Evolutionary conservation across 2,888 invertebrate species (phyloP).

Genomic region (Megastigmus dorsalis): DNA sequence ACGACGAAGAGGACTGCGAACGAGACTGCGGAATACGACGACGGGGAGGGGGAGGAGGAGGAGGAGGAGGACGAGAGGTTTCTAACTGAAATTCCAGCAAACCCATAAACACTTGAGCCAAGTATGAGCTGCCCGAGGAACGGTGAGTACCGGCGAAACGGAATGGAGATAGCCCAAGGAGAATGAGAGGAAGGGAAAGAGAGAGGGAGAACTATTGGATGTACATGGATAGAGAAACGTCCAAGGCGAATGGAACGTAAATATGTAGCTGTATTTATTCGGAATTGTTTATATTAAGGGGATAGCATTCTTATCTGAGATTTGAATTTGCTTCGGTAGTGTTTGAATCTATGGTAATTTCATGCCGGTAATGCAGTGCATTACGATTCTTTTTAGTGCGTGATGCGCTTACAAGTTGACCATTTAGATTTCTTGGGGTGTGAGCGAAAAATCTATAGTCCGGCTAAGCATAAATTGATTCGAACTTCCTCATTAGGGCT

Average conservation of each 20-base stretch:
- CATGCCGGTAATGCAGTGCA: too few species aligned
- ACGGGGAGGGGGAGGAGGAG: not conserved
- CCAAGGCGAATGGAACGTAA: conserved; percentile 13
- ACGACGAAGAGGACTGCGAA: too few species aligned
- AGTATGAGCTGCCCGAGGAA: conserved; percentile 30
- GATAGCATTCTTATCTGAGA: conserved; percentile 16
- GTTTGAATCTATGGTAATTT: too few species aligned
- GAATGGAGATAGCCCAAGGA: too few species aligned
- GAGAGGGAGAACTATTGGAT: not conserved
- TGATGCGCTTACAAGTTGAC: too few species aligned
- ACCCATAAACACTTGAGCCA: conserved; percentile 55
- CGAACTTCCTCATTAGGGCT: too few species aligned
- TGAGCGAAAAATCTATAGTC: too few species aligned
- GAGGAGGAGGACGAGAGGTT: conserved; percentile 45
- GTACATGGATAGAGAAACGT: conserved; percentile 16
- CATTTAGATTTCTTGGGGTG: too few species aligned
- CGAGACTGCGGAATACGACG: not conserved
- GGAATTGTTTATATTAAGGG: conserved; percentile 47
- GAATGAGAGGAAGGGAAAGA: not conserved
- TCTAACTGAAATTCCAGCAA: conserved; percentile 66
- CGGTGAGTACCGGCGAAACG: too few species aligned
- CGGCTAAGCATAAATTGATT: too few species aligned
- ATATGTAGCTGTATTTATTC: conserved; percentile 7
- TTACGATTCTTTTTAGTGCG: too few species aligned
- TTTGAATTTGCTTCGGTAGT: too few species aligned